Percentiles rank a stretch among this genome's conserved stretches.
Evolutionary conservation across 2,797 vertebrate genomes (phyloP).

Genomic region (Prionace glauca): DNA sequence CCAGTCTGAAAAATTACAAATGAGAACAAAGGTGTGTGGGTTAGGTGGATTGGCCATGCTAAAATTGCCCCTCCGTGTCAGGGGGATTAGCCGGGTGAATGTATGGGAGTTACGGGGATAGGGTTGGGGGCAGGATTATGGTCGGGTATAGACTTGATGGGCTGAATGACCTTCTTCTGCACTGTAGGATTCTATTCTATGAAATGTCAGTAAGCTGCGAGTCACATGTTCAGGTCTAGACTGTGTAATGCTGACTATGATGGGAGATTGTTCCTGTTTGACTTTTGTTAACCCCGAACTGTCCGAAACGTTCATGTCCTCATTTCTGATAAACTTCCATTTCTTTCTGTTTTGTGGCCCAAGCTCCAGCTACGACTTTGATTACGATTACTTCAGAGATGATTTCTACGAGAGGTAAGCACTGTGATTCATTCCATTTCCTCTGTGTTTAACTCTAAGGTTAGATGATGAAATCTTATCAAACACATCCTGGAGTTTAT

Average conservation of each 20-base stretch:
- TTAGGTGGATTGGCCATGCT: no score
- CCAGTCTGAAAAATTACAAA: no score
- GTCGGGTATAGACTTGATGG: no score
- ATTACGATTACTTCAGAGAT: slow-evolving; percentile 82
- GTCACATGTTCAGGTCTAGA: background rate
- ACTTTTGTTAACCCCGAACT: background rate
- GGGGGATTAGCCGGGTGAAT: no score
- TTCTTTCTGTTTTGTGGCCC: background rate
- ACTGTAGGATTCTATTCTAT: no score
- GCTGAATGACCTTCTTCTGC: no score
- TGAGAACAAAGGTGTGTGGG: no score
- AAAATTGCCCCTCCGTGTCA: no score
- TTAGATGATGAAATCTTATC: background rate
- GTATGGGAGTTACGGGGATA: no score
- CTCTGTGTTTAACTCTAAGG: background rate
- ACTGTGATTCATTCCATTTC: slow-evolving; percentile 32
- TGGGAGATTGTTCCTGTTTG: background rate
- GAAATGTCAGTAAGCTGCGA: background rate
- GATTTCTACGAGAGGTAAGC: slow-evolving; percentile 82
- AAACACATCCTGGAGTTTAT: background rate
- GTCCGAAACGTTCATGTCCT: background rate
- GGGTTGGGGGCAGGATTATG: no score
- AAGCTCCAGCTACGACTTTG: slow-evolving; percentile 77
- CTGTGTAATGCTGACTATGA: background rate
- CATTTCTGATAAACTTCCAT: background rate